Evolutionary conservation across 2,888 invertebrate genomes (phyloP).

Genomic region (Pristionchus fissidentatus): DNA sequence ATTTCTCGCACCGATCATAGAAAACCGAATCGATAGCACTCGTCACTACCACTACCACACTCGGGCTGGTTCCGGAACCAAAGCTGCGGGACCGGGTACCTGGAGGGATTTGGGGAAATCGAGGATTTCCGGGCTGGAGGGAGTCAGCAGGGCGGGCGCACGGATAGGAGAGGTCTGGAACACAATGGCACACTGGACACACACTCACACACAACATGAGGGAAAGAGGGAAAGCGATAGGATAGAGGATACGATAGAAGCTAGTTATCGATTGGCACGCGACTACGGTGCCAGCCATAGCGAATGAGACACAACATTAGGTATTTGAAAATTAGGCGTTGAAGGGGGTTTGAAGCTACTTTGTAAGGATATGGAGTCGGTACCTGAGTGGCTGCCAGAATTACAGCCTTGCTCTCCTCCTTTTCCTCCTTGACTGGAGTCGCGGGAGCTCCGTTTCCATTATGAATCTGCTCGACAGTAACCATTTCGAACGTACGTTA

Average conservation of each 20-base stretch:
- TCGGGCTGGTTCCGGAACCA: neutral
- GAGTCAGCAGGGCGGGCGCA: constrained; percentile 11
- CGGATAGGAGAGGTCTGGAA: constrained; percentile 39
- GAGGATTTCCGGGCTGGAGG: constrained; percentile 22
- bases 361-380: neutral
- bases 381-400: constrained; percentile 37
- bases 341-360: neutral
- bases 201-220: neutral
- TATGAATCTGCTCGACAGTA: constrained; percentile 28
- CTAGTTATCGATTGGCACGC: neutral
- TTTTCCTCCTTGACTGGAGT: neutral
- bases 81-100: neutral
- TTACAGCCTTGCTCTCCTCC: constrained; percentile 15
- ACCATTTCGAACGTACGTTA: constrained; percentile 8
- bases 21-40: too few relatives aligned
- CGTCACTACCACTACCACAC: neutral
- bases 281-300: neutral
- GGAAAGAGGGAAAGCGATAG: constrained; percentile 1
- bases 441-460: constrained; percentile 1
- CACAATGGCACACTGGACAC: constrained; percentile 1
- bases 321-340: too few relatives aligned
- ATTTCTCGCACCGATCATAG: neutral
- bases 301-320: neutral
- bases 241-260: neutral
- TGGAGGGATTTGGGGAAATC: constrained; percentile 22